These are phyloP conservation scores for Lagodon rhomboides DNA, from an alignment of 2,797 vertebrate species.

Conservation along the genomic window DNA sequence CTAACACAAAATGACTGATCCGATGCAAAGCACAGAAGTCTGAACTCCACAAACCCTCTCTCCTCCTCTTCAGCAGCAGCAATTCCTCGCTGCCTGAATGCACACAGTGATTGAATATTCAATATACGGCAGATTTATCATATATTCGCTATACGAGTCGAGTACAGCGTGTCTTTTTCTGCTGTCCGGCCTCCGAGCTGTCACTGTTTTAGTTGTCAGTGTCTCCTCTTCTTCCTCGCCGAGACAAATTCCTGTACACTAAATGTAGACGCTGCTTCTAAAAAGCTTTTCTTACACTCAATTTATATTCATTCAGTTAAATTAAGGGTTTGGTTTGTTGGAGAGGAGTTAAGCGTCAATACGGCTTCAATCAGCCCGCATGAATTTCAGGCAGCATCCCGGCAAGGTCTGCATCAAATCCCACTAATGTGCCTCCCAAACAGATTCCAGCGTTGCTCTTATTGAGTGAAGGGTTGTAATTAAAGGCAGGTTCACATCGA, in stretches of 20 bases:
- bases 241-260: conserved; percentile 51
- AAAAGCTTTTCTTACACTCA: conserved; percentile 59
- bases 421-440: conserved; percentile 63
- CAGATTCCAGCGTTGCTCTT: conserved; percentile 49
- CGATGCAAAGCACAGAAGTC: conserved; percentile 7
- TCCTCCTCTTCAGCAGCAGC: conserved; percentile 22
- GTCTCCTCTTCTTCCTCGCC: conserved; percentile 14
- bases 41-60: conserved; percentile 11
- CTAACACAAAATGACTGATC: conserved; percentile 17
- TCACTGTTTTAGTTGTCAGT: conserved; percentile 10
- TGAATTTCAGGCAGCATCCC: conserved; percentile 59
- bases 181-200: conserved; percentile 19
- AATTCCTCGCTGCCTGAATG: conserved; percentile 37
- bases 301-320: conserved; percentile 71
- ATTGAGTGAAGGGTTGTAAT: conserved; percentile 80
- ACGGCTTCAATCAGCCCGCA: conserved; percentile 65
- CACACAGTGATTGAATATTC: conserved; percentile 56
- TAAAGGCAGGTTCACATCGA: conserved; percentile 80
- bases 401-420: conserved; percentile 70
- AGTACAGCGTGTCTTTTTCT: neutral
- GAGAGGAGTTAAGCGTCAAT: conserved; percentile 68
- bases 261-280: conserved; percentile 45
- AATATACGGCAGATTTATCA: conserved; percentile 46
- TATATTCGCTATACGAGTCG: conserved; percentile 16
- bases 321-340: conserved; percentile 58